Conservation (phyloP, 2,797 vertebrate genomes). For the Cirrhinus molitorella region DNA sequence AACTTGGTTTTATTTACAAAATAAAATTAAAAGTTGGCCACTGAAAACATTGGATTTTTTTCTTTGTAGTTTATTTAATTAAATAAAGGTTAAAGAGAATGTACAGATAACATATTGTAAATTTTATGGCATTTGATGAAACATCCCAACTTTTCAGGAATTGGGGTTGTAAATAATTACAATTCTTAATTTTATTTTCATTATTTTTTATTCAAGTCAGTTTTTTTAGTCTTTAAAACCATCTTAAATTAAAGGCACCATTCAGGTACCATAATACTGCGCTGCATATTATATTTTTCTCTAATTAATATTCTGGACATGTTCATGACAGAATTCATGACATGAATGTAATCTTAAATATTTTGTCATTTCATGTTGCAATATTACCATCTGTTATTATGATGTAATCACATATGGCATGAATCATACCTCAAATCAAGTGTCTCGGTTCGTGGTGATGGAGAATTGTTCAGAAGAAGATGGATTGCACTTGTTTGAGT, state of each 20-base stretch:
- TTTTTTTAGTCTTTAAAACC: background rate
- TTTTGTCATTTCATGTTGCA: background rate
- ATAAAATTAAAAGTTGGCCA: too few species aligned
- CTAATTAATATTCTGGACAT: background rate
- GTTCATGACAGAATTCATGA: background rate
- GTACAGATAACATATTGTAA: too few species aligned
- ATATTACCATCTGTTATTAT: background rate
- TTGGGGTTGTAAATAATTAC: too few species aligned
- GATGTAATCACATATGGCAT: background rate
- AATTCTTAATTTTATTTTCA: too few species aligned
- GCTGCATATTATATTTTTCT: background rate
- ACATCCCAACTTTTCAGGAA: too few species aligned
- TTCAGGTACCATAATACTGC: background rate
- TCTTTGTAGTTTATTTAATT: too few species aligned
- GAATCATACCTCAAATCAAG: background rate
- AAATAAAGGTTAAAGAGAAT: too few species aligned
- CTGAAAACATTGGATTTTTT: too few species aligned
- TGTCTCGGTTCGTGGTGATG: background rate
- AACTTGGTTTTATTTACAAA: too few species aligned
- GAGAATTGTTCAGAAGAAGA: slow-evolving; percentile 44
- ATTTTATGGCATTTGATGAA: too few species aligned
- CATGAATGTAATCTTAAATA: background rate
- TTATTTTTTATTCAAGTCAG: background rate
- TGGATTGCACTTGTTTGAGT: slow-evolving; percentile 42
- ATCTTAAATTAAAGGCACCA: background rate